Evolutionary conservation across 2,888 invertebrate species (phyloP).

Genomic region (Furcula furcula): DNA sequence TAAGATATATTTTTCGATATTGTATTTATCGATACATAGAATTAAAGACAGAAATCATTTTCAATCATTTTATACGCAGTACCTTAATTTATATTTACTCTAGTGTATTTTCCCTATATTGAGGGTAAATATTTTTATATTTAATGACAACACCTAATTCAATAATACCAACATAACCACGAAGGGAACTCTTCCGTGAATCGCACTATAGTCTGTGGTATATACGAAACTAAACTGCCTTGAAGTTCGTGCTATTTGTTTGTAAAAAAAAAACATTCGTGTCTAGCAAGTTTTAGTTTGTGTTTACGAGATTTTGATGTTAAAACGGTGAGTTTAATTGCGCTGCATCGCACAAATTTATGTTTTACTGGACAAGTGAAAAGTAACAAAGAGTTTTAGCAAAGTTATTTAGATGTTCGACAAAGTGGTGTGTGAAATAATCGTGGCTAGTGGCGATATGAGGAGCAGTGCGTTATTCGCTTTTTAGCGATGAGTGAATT

Average conservation of each 20-base stretch:
- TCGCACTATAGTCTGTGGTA: no score
- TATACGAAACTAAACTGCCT: no score
- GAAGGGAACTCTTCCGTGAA: no score
- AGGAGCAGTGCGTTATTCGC: constrained; percentile 71
- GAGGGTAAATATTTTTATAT: no score
- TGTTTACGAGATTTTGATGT: constrained; percentile 57
- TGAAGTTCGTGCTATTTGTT: constrained; percentile 34
- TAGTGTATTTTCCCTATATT: no score
- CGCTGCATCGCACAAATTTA: constrained; percentile 21
- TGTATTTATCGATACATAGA: no score
- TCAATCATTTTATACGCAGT: no score
- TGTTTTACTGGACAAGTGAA: constrained; percentile 30
- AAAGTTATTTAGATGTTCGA: constrained; percentile 52
- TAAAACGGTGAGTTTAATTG: constrained; percentile 30
- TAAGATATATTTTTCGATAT: no score
- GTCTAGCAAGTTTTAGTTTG: constrained; percentile 66
- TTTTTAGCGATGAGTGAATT: constrained; percentile 77
- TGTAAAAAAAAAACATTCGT: constrained; percentile 47
- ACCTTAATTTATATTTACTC: no score
- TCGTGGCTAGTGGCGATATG: constrained; percentile 64
- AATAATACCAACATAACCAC: no score
- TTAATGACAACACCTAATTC: no score
- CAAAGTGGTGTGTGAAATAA: constrained; percentile 66
- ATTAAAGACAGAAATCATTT: no score
- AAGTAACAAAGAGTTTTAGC: constrained; percentile 12